Evolutionary conservation across 2,797 vertebrate species (phyloP).

Genomic region (Mallotus villosus): DNA sequence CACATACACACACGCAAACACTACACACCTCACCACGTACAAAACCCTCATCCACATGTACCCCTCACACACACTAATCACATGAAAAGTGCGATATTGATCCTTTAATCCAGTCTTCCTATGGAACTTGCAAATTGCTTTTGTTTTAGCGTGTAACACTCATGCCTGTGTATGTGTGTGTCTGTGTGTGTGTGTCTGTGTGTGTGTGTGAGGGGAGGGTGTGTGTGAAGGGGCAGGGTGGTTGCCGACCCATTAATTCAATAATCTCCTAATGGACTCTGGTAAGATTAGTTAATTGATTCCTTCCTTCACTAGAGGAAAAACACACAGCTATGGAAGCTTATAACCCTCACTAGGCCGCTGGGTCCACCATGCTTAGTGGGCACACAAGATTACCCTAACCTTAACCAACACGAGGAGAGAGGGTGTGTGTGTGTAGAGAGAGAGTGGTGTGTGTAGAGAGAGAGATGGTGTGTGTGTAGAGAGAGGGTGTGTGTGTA

Average conservation of each 20-base stretch:
- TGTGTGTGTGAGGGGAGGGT: no score
- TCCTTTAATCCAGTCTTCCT: constrained; percentile 26
- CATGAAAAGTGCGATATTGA: constrained; percentile 20
- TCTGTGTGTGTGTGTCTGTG: constrained; percentile 6
- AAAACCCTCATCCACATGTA: no score
- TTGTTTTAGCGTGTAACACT: background rate
- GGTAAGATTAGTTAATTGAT: constrained; percentile 39
- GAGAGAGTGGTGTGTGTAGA: no score
- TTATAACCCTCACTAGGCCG: no score
- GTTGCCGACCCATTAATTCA: constrained; percentile 35
- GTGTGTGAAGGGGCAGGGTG: constrained; percentile 1
- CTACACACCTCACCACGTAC: background rate
- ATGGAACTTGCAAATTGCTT: constrained; percentile 41
- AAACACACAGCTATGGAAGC: background rate
- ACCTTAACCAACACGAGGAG: no score
- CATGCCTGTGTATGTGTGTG: background rate
- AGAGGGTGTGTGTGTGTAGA: no score
- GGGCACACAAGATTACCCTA: no score
- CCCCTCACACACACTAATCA: constrained; percentile 13
- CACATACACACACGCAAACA: no score
- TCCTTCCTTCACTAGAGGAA: constrained; percentile 21
- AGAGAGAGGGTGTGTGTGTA: no score
- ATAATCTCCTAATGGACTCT: constrained; percentile 43
- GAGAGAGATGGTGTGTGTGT: no score
- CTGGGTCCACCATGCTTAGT: no score